Conservation (phyloP, 2,888 invertebrate species). For the Sthenelais limicola region DNA sequence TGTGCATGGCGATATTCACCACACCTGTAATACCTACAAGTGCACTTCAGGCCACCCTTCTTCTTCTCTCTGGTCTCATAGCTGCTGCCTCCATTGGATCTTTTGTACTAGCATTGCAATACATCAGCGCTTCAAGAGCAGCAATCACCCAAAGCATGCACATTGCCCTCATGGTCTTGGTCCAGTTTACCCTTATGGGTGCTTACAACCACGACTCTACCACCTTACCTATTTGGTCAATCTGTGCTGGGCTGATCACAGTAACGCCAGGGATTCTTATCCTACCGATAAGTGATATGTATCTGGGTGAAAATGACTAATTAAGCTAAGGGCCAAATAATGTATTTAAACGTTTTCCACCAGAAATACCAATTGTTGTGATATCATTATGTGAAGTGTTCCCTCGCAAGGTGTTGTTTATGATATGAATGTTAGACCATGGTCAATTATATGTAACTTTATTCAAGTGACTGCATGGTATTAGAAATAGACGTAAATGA, state of each 20-base stretch:
- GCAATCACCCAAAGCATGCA: slow-evolving; percentile 25
- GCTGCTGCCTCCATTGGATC: slow-evolving; percentile 19
- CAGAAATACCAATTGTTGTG: no score
- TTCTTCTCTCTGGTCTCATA: background rate
- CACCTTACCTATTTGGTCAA: background rate
- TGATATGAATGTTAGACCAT: no score
- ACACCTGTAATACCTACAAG: background rate
- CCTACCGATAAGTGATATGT: slow-evolving; percentile 5
- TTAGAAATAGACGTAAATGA: no score
- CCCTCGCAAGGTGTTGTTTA: no score
- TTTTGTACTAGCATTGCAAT: slow-evolving; percentile 7
- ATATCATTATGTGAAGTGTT: no score
- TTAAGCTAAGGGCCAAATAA: no score
- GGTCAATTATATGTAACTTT: no score
- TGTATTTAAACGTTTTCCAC: no score
- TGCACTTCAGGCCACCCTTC: background rate
- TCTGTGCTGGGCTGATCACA: background rate
- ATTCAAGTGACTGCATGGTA: no score
- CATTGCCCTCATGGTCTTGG: slow-evolving; percentile 18
- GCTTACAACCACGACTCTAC: background rate
- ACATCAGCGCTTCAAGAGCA: slow-evolving; percentile 20
- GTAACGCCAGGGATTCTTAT: background rate
- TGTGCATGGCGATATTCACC: background rate
- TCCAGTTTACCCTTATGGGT: slow-evolving; percentile 8
- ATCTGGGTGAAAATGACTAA: no score